phyloP scores from a whole-genome alignment of 1,140 invertebrate species.

The Aphaenogaster rudis region DNA sequence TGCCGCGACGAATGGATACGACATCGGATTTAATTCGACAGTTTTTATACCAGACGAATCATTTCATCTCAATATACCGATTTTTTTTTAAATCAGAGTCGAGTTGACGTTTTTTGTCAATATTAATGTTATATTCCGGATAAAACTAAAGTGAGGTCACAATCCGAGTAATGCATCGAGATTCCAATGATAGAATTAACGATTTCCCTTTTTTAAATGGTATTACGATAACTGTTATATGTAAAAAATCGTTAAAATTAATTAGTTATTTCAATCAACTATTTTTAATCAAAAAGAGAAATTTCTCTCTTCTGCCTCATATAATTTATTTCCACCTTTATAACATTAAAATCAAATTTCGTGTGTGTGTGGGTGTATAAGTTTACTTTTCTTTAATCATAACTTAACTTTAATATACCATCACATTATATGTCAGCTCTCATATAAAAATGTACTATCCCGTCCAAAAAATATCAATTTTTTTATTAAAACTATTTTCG shows the following conservation, averaged over 20 bases:
- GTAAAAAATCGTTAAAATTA: neutral
- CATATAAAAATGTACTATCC: neutral
- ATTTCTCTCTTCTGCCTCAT: neutral
- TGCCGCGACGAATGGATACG: constrained; percentile 45
- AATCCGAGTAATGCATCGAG: neutral
- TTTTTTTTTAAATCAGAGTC: neutral
- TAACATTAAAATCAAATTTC: neutral
- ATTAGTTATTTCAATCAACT: neutral
- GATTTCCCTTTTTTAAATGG: neutral
- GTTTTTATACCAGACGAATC: constrained; percentile 17
- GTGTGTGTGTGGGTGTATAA: neutral
- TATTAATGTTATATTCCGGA: neutral
- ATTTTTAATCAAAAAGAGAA: neutral
- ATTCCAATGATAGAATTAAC: neutral
- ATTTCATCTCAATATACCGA: neutral
- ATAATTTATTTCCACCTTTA: neutral
- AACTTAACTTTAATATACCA: neutral
- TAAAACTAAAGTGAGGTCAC: neutral
- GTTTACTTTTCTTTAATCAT: neutral
- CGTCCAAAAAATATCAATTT: neutral
- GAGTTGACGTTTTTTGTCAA: neutral
- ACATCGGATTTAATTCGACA: neutral
- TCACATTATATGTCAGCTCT: neutral
- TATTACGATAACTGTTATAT: neutral
- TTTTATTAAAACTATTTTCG: neutral